phyloP scores from a whole-genome alignment of 2,113 vertebrate genomes.

The Glaucomys volans region DNA sequence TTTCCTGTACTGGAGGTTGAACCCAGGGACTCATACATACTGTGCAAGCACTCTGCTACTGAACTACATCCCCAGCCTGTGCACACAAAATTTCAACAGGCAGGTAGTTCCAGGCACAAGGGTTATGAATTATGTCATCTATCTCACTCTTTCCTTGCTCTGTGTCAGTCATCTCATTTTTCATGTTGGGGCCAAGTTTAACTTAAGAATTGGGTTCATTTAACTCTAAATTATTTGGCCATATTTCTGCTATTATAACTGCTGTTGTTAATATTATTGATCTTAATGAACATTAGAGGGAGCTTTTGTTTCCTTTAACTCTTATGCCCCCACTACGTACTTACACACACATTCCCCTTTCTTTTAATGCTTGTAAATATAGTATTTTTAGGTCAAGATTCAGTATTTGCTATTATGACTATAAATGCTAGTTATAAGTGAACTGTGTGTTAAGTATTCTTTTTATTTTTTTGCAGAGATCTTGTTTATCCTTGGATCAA shows the following conservation, averaged over 20 bases:
- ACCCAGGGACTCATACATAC: too few relatives aligned
- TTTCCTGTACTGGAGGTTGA: too few relatives aligned
- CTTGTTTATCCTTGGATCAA: background rate
- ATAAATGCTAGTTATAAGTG: background rate
- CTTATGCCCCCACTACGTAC: rapidly evolving
- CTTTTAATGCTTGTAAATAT: background rate
- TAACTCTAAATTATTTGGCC: background rate
- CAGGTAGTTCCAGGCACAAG: background rate
- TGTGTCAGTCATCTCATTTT: background rate
- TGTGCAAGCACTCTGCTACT: too few relatives aligned
- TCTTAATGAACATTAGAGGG: background rate
- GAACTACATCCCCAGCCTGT: too few relatives aligned
- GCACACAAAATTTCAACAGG: background rate
- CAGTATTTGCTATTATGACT: background rate
- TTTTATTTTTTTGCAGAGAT: background rate
- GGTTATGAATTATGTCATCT: background rate
- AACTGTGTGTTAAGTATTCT: background rate
- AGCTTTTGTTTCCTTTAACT: background rate
- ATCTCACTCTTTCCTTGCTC: background rate
- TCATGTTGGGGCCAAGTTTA: background rate
- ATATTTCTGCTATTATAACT: background rate
- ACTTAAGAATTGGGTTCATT: background rate
- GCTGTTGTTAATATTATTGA: background rate
- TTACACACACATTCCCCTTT: background rate
- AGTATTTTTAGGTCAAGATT: slow-evolving; percentile 4